These are phyloP conservation scores for Scolopax bukidnonensis DNA, from an alignment of 2,797 vertebrate genomes.

Conservation along the genomic window DNA sequence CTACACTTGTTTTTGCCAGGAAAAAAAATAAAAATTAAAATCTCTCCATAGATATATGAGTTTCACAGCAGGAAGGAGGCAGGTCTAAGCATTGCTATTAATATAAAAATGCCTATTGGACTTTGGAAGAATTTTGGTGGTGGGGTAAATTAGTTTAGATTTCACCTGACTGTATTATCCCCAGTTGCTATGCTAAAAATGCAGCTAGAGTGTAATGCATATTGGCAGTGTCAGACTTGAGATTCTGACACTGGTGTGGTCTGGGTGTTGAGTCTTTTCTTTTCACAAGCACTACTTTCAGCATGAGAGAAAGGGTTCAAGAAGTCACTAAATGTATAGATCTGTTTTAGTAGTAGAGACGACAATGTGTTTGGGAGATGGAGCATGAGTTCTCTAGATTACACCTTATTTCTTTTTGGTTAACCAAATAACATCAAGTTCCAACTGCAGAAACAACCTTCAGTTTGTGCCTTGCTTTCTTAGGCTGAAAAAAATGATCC, in stretches of 20 bases:
- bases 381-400: background rate
- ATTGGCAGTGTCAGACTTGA: background rate
- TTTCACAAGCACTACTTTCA: background rate
- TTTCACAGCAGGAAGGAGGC: constrained; percentile 10
- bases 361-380: background rate
- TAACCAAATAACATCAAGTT: constrained; percentile 17
- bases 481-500: constrained; percentile 1
- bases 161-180: constrained; percentile 63
- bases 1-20: background rate
- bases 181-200: constrained; percentile 50
- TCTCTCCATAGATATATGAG: constrained; percentile 14
- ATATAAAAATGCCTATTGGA: constrained; percentile 29
- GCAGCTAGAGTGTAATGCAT: constrained; percentile 6
- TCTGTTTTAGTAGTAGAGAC: background rate
- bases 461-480: background rate
- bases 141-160: constrained; percentile 68
- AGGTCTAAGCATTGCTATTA: constrained; percentile 38
- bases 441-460: background rate
- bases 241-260: constrained; percentile 19
- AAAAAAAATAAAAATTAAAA: background rate
- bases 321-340: constrained; percentile 21
- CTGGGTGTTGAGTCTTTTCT: constrained; percentile 2
- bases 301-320: background rate
- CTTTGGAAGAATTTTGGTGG: constrained; percentile 54
- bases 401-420: constrained; percentile 1